Conservation (phyloP, 2,797 vertebrate species). For the Alauda arvensis region DNA sequence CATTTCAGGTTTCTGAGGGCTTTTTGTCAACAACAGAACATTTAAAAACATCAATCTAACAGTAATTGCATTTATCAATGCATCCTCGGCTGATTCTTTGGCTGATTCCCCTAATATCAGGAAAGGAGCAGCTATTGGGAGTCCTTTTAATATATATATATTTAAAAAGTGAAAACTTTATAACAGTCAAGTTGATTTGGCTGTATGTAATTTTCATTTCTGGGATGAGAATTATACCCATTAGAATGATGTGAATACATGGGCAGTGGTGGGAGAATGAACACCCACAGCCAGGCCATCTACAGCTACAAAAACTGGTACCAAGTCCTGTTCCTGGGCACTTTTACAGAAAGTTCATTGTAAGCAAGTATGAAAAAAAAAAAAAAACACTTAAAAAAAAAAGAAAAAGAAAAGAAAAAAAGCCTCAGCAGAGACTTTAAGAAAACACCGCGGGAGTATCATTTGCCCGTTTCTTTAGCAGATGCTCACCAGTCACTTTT, state of each 20-base stretch:
- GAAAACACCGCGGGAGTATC: neutral
- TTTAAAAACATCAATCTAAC: constrained; percentile 57
- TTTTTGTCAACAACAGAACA: constrained; percentile 59
- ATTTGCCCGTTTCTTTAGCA: neutral
- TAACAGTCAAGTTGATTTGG: neutral
- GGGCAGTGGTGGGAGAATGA: neutral
- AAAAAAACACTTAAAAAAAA: neutral
- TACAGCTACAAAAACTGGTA: neutral
- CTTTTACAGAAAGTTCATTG: neutral
- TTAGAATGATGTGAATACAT: neutral
- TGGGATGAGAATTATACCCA: neutral
- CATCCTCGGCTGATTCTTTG: constrained; percentile 10
- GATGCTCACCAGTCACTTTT: neutral
- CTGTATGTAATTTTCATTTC: neutral
- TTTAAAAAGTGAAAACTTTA: neutral
- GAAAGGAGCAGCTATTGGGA: neutral
- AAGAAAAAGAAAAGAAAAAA: neutral
- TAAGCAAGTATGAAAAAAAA: neutral
- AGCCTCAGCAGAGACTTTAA: neutral
- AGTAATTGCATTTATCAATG: constrained; percentile 59
- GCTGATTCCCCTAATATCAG: constrained; percentile 11
- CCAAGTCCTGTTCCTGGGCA: neutral
- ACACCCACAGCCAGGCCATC: neutral
- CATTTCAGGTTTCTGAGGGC: constrained; percentile 63
- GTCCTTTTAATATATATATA: neutral